Conservation (phyloP, 2,113 vertebrate genomes). For the Callocephalon fimbriatum region DNA sequence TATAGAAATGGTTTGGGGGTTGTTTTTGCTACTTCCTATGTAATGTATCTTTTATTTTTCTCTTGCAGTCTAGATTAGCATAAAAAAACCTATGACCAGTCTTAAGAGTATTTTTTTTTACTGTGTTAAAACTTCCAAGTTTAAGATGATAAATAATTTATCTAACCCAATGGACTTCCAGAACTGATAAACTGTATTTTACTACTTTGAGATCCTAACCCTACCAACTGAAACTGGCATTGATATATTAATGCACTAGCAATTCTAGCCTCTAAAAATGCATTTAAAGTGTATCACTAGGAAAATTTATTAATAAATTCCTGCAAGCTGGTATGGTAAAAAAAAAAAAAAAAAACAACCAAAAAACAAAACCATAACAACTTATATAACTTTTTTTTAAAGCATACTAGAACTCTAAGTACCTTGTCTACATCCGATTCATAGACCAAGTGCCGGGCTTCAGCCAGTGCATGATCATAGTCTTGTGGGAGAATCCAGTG, state of each 20-base stretch:
- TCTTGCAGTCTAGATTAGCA: neutral
- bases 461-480: conserved; percentile 95
- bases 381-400: neutral
- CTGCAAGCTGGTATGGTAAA: neutral
- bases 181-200: neutral
- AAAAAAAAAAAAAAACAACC: neutral
- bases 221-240: neutral
- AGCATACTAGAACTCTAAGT: neutral
- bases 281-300: neutral
- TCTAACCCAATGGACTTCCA: neutral
- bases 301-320: neutral
- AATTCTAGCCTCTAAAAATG: neutral
- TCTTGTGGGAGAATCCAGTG: conserved; percentile 98
- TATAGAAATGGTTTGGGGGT: neutral
- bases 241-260: neutral
- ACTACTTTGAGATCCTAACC: neutral
- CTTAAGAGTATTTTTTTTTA: neutral
- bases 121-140: neutral
- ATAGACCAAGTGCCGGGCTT: conserved; percentile 93
- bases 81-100: neutral
- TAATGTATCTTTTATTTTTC: neutral
- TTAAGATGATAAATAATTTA: neutral
- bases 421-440: conserved; percentile 96
- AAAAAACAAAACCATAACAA: neutral
- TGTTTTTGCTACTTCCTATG: neutral